A percentile compares a stretch with the other conserved stretches of the same genome.
Conservation (phyloP, 2,888 invertebrate species). For the Callinectes sapidus region DNA sequence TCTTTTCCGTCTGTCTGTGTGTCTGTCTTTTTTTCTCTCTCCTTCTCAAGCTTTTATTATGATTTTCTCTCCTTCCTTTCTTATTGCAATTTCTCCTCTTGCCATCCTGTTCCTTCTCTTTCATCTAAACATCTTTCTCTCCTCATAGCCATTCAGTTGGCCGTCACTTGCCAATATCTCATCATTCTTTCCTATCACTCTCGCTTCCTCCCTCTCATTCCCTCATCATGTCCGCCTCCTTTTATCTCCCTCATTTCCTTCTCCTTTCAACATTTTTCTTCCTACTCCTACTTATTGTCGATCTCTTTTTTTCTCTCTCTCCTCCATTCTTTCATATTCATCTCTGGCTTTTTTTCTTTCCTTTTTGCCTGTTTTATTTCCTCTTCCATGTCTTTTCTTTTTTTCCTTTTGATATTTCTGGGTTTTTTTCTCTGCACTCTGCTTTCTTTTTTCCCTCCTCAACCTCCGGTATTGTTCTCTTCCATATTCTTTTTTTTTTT, state of each 20-base stretch:
- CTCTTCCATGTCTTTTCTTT: not conserved
- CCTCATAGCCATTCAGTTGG: not conserved
- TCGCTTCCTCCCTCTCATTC: not conserved
- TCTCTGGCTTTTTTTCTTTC: not conserved
- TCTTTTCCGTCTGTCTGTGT: not conserved
- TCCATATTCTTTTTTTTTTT: not conserved
- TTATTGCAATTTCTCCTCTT: not conserved
- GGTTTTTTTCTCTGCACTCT: not conserved
- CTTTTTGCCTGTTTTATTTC: not conserved
- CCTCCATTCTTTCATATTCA: not conserved
- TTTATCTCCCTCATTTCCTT: not conserved
- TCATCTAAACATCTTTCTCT: not conserved
- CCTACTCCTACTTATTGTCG: not conserved
- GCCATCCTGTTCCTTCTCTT: not conserved
- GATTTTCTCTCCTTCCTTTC: not conserved
- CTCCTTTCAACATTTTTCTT: not conserved
- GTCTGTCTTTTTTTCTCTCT: not conserved
- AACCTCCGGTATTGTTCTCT: not conserved
- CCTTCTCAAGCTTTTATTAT: not conserved
- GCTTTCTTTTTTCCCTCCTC: not conserved
- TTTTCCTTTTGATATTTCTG: not conserved
- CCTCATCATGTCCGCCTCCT: not conserved
- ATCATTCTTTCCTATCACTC: not conserved
- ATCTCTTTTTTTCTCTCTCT: not conserved
- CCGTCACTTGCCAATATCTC: not conserved